These are phyloP conservation scores for Anabacerthia variegaticeps DNA, from an alignment of 2,797 vertebrate species.

Conservation along the genomic window DNA sequence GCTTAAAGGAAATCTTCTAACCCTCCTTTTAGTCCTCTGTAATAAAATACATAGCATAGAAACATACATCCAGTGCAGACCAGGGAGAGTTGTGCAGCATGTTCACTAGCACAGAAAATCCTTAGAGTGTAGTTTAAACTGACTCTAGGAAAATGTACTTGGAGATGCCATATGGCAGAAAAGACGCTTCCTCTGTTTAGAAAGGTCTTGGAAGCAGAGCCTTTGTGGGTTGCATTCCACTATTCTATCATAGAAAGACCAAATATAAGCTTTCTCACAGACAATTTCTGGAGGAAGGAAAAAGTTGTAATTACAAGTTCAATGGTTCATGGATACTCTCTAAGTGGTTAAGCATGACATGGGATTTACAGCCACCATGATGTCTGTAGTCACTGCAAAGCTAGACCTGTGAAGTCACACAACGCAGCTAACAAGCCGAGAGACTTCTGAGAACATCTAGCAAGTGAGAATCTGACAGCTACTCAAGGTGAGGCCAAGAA, in stretches of 20 bases:
- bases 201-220: neutral
- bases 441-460: neutral
- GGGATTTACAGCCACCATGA: neutral
- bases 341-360: neutral
- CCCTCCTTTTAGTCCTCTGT: neutral
- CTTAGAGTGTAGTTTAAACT: neutral
- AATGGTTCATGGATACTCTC: neutral
- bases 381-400: neutral
- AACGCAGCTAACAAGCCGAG: neutral
- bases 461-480: neutral
- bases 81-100: neutral
- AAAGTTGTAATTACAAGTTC: constrained; percentile 24
- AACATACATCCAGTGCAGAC: neutral
- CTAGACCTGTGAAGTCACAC: neutral
- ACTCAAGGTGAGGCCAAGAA: constrained; percentile 18
- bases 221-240: neutral
- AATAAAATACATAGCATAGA: neutral
- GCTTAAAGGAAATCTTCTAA: neutral
- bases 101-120: neutral
- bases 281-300: neutral
- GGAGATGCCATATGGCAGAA: neutral
- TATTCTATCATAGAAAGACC: neutral
- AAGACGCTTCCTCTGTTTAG: neutral
- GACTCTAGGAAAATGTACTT: neutral
- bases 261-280: neutral